A percentile compares a stretch with the other conserved stretches of the same genome.
Evolutionary conservation across 2,797 vertebrate genomes (phyloP).

Genomic region (Acrocephalus scirpaceus): DNA sequence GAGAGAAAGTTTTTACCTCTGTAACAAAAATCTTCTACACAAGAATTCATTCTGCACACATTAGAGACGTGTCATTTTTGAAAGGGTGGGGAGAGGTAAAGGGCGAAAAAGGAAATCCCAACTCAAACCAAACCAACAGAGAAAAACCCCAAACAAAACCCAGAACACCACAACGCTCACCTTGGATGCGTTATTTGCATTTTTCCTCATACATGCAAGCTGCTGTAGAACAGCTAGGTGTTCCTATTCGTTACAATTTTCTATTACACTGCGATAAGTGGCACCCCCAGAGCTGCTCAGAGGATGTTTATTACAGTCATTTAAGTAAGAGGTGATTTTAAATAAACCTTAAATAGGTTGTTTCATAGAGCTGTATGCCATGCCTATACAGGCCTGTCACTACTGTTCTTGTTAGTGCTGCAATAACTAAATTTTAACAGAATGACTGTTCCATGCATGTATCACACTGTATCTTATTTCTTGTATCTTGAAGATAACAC

Average conservation of each 20-base stretch:
- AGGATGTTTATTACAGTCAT: conserved; percentile 89
- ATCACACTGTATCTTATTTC: conserved; percentile 83
- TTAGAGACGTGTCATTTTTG: neutral
- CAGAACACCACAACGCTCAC: neutral
- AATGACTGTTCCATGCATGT: conserved; percentile 85
- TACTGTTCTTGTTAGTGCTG: conserved; percentile 78
- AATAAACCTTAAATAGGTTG: conserved; percentile 89
- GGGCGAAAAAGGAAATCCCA: neutral
- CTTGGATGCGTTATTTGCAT: conserved; percentile 40
- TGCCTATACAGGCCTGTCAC: conserved; percentile 83
- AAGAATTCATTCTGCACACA: conserved; percentile 37
- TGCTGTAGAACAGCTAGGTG: conserved; percentile 69
- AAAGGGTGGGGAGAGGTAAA: neutral
- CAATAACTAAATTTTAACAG: conserved; percentile 87
- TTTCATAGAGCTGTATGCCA: conserved; percentile 68
- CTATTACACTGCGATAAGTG: conserved; percentile 93
- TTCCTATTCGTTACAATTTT: conserved; percentile 94
- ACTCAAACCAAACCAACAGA: neutral
- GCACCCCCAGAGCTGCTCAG: conserved; percentile 85
- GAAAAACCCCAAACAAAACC: accelerated
- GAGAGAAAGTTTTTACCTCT: conserved; percentile 2
- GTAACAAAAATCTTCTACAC: conserved; percentile 44
- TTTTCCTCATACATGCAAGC: conserved; percentile 58
- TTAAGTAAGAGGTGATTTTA: conserved; percentile 94
- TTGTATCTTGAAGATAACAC: conserved; percentile 82